Base-by-base conservation (phyloP, 2,888 invertebrate genomes). In the Tenthredo mesomela region DNA sequence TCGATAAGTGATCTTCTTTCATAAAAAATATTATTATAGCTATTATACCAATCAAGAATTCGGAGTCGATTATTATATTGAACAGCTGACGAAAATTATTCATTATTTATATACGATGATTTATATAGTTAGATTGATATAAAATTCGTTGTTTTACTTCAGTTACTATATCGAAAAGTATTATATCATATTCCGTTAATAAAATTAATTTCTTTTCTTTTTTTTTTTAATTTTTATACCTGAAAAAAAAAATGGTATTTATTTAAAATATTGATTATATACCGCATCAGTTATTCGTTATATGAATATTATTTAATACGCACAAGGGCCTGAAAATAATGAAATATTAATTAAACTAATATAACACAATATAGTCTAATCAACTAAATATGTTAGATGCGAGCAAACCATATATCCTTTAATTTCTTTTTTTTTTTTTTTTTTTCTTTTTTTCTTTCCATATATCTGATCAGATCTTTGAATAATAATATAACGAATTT, bases 311-410 rank as follows among this genome's bases (percentile, higher is more conserved):
- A n/a, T n/a, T n/a, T n/a, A n/a, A n/a, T 29, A 40, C 82, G 82
- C 82, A 82, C 82, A 70, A 82, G 82, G 67, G 67, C 82, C 82
- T 67, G 82, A 67, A 70, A 82, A 67, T 25, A 50, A 67, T 47
- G 6, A 9, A n/a, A 50, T 47, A 43, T 21, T 12, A 61, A 82
- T 47, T 47, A 82, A 67, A 58, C 21, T 15, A 5, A 54, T 54
- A n/a, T n/a, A n/a, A n/a, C n/a, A n/a, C n/a, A n/a, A n/a, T n/a
- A n/a, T n/a, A n/a, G n/a, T n/a, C n/a, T n/a, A n/a, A n/a, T n/a
- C n/a, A n/a, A n/a, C n/a, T n/a, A n/a, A n/a, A n/a, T n/a, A n/a
- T 61, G 21, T 25, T 25, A 12, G 61, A 61, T 25, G 61, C 61
- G 61, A 61, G 61, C 61, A 61, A 12, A 61, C 61, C 61, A 37